Evolutionary conservation across 2,113 vertebrate species (phyloP).

Genomic region (Mormyrus iriodes): DNA sequence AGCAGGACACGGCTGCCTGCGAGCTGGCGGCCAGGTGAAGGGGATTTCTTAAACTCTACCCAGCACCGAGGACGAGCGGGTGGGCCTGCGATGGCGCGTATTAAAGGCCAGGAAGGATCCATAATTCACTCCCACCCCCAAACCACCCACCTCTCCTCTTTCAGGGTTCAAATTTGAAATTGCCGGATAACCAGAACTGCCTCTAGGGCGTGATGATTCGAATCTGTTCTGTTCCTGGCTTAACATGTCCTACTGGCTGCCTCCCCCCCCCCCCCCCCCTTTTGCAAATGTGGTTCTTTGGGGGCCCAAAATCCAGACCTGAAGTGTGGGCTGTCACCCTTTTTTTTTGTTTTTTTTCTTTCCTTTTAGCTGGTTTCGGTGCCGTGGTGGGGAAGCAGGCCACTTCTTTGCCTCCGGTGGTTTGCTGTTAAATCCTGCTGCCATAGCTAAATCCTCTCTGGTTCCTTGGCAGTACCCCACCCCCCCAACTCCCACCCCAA

Average conservation of each 20-base stretch:
- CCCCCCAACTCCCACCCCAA: background rate
- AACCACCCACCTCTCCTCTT: background rate
- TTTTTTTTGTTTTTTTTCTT: background rate
- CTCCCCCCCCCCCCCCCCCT: background rate
- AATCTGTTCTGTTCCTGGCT: background rate
- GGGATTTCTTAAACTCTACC: slow-evolving; percentile 51
- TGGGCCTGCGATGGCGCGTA: slow-evolving; percentile 32
- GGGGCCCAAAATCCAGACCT: background rate
- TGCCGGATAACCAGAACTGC: background rate
- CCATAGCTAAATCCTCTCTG: background rate
- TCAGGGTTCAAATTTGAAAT: slow-evolving; percentile 12
- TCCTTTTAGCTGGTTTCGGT: background rate
- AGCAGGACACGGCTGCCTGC: slow-evolving; percentile 53
- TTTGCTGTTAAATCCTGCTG: background rate
- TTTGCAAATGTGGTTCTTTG: background rate
- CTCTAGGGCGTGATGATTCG: background rate
- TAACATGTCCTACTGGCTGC: background rate
- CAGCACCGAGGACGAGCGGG: slow-evolving; percentile 45
- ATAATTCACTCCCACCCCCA: background rate
- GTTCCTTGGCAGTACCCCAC: background rate
- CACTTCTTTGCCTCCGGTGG: background rate
- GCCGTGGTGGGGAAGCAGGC: background rate
- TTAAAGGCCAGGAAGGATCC: background rate
- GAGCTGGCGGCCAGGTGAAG: slow-evolving; percentile 55
- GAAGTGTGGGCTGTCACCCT: background rate